Percentiles rank a stretch among this genome's conserved stretches.
These are phyloP conservation scores for Dolichotis patagonum DNA, from an alignment of 2,113 vertebrate species.

Conservation along the genomic window DNA sequence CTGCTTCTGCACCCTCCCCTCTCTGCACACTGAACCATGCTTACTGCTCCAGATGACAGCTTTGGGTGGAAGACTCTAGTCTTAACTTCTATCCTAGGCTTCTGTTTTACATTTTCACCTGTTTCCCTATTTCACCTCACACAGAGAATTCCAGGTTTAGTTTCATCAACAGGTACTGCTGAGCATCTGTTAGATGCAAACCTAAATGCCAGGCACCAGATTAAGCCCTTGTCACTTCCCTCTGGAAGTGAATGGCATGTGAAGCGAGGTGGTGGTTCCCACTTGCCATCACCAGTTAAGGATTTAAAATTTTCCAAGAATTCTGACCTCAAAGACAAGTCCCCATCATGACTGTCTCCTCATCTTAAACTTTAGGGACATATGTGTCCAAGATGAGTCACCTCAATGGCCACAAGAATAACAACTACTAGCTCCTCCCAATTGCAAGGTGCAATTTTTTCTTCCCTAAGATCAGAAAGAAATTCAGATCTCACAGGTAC, in stretches of 20 bases:
- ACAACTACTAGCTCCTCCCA: not conserved
- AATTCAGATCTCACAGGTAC: not conserved
- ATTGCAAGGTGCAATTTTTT: not conserved
- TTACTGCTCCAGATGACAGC: not conserved
- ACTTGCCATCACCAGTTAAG: not conserved
- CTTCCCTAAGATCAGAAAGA: not conserved
- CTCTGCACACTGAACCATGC: not conserved
- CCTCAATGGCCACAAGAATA: not conserved
- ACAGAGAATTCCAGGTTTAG: not conserved
- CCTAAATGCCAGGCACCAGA: not conserved
- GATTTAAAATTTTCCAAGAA: not conserved
- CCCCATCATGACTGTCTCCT: not conserved
- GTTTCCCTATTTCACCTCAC: not conserved
- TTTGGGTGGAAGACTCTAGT: not conserved
- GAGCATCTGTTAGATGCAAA: not conserved
- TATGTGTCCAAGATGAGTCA: not conserved
- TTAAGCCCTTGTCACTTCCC: not conserved
- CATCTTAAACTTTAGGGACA: not conserved
- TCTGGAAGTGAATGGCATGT: not conserved
- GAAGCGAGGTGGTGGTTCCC: not conserved
- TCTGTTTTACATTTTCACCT: not conserved
- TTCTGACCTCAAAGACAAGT: not conserved
- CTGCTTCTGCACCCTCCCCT: not conserved
- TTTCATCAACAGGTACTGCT: not conserved
- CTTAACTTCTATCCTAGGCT: not conserved